Conservation (phyloP, 2,888 invertebrate genomes). For the Carpatolechia fugitivella region DNA sequence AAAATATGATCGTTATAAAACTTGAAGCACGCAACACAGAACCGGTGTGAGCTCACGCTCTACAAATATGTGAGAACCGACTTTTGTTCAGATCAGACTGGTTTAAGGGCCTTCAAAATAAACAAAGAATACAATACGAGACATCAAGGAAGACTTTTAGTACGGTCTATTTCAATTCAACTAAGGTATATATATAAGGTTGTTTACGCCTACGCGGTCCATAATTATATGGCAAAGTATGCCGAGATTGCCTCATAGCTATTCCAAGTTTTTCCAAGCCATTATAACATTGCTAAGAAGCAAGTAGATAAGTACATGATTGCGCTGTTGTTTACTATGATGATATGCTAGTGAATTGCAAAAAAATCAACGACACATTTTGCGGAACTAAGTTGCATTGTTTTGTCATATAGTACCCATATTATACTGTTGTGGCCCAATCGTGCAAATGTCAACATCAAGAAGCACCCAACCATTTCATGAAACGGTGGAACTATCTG, state of each 20-base stretch:
- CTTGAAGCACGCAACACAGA: not conserved
- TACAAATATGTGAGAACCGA: not conserved
- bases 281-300: not conserved
- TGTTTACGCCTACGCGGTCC: not conserved
- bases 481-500: too few species aligned
- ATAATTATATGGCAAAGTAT: not conserved
- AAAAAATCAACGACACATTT: too few species aligned
- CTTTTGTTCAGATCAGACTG: conserved; percentile 6
- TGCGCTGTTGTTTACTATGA: not conserved
- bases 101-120: conserved; percentile 1
- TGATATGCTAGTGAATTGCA: not conserved
- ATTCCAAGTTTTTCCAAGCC: not conserved
- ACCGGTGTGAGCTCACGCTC: not conserved
- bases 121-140: not conserved
- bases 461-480: too few species aligned
- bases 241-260: not conserved
- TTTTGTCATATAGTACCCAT: too few species aligned
- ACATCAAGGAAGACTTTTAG: not conserved
- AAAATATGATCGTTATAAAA: not conserved
- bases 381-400: too few species aligned
- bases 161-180: not conserved
- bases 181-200: not conserved
- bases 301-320: not conserved
- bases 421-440: too few species aligned
- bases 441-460: too few species aligned